Percentiles rank a stretch among this genome's conserved stretches.
These are phyloP conservation scores for Lampris megalopsis DNA, from an alignment of 2,113 vertebrate species.

Conservation along the genomic window DNA sequence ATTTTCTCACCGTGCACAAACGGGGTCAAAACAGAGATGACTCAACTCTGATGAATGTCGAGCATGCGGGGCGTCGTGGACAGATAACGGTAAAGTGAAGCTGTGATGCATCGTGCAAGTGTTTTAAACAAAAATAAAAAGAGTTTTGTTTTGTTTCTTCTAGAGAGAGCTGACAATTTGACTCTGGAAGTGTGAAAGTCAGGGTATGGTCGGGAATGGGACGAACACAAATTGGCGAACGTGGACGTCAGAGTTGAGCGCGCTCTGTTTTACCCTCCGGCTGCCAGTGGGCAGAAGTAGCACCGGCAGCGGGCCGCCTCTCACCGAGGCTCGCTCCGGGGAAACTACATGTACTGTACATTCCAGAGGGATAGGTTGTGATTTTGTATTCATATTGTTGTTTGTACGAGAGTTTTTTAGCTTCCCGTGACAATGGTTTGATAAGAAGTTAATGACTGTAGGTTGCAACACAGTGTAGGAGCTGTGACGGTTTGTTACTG, in stretches of 20 bases:
- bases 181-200: slow-evolving; percentile 44
- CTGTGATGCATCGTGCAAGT: slow-evolving; percentile 50
- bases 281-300: slow-evolving; percentile 41
- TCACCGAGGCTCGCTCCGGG: slow-evolving; percentile 30
- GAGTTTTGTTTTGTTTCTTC: not conserved
- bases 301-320: slow-evolving; percentile 18
- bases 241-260: slow-evolving; percentile 52
- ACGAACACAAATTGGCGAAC: slow-evolving; percentile 4
- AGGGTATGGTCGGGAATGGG: slow-evolving; percentile 44
- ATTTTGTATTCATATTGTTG: slow-evolving; percentile 37
- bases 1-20: slow-evolving; percentile 25
- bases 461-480: not conserved
- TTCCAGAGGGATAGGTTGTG: slow-evolving; percentile 30
- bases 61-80: slow-evolving; percentile 18
- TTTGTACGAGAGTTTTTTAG: slow-evolving; percentile 35
- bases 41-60: slow-evolving; percentile 51
- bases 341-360: slow-evolving; percentile 42
- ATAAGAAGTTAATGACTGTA: slow-evolving; percentile 24
- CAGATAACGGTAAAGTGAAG: slow-evolving; percentile 57
- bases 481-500: slow-evolving; percentile 8
- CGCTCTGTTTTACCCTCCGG: slow-evolving; percentile 25
- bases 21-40: slow-evolving; percentile 36
- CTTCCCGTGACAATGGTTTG: not conserved
- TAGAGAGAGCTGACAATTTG: slow-evolving; percentile 10
- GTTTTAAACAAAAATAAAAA: slow-evolving; percentile 1